Base-by-base conservation (phyloP, 2,888 invertebrate genomes). In the Parochlus steinenii region DNA sequence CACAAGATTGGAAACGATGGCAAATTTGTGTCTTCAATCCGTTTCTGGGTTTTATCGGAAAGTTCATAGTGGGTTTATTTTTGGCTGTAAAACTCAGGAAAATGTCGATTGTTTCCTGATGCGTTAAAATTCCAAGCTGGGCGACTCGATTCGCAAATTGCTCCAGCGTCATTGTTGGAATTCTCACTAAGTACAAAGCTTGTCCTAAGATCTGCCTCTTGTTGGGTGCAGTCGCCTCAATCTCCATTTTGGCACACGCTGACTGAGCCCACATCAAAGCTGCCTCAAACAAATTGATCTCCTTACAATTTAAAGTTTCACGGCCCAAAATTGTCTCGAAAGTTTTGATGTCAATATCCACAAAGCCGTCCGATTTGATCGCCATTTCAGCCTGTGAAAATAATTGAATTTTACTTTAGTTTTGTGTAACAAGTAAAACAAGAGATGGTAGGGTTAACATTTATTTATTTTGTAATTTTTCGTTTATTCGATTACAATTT, bases 71-170 rank as follows among this genome's bases (percentile, higher is more conserved):
- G 14, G 93, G 92, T 56, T 90, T 90, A 44, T 71, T 74, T 46
- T 74, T 74, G 23, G 93, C 92, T 35, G 92, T 92, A 53, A 87
- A 93, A 62, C 92, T 79, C 47, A 95, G 69, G 64, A 95, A 95
- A 56, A 92, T 81, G 52, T 92, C 87, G 42, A 87, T 90, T 8
- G 87, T 90, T 59, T 95, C 93, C 56, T 89, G 80, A 42, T 83
- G 76, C 2, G 89, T 86, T 37, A 93, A 64, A 46, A 93, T 81
- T 17, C 86, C 89, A 33, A 85, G 76, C 62, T 92, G 92, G 12
- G 90, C 93, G 11, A 89, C 87, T 44, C 85, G 85, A 54, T 93
- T 89, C 5, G 95, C 93, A 62, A 90, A 93, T 55, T 86, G 83
- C 50, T 90, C 87, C 43, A 93, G 62, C 32, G 76, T 72, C 93